These are phyloP conservation scores for Drosophila infuscata DNA, from an alignment of 2,888 invertebrate genomes.

Conservation along the genomic window DNA sequence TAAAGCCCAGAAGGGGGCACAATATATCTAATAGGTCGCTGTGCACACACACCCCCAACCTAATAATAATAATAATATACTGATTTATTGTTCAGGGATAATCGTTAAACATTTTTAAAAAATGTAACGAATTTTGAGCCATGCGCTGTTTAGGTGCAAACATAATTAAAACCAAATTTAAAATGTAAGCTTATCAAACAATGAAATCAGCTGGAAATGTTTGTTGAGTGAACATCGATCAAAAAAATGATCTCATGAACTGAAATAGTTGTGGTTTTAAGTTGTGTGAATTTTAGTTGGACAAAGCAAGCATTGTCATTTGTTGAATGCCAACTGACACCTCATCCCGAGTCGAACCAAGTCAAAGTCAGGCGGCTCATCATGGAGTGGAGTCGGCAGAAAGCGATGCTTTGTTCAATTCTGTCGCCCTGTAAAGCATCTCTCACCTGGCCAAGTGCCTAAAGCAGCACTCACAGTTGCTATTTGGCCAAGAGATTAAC, in stretches of 20 bases:
- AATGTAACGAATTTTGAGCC: not conserved
- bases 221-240: not conserved
- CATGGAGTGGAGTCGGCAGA: slow-evolving; percentile 12
- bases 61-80: too few species aligned
- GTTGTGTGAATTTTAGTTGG: slow-evolving; percentile 24
- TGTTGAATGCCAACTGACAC: slow-evolving; percentile 46
- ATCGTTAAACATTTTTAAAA: not conserved
- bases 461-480: slow-evolving; percentile 15
- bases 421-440: slow-evolving; percentile 27
- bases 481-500: slow-evolving; percentile 73
- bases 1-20: too few species aligned
- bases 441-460: slow-evolving; percentile 30
- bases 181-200: not conserved
- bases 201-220: not conserved
- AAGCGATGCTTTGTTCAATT: slow-evolving; percentile 48
- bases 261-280: slow-evolving; percentile 8
- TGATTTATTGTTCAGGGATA: not conserved
- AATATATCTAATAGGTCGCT: too few species aligned
- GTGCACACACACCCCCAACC: too few species aligned
- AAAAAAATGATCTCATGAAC: not conserved
- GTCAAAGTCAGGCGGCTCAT: slow-evolving; percentile 20
- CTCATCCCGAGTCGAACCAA: slow-evolving; percentile 30
- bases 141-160: not conserved
- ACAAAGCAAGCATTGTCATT: slow-evolving; percentile 30
- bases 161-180: not conserved